Evolutionary conservation across 2,888 invertebrate species (phyloP).

Genomic region (Amaurobius ferox): DNA sequence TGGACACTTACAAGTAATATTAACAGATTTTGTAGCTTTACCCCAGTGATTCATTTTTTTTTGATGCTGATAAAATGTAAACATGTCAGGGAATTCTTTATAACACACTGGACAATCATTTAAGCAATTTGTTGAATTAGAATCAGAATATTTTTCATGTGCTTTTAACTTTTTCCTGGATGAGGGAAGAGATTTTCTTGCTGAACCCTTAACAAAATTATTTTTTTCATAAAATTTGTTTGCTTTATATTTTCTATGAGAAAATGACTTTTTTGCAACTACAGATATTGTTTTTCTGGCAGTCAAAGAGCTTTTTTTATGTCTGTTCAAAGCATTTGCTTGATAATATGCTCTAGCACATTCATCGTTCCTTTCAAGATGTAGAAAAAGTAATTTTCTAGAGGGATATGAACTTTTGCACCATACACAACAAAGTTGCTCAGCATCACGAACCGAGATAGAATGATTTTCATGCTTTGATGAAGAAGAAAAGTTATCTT

Average conservation of each 20-base stretch:
- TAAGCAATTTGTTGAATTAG: not conserved
- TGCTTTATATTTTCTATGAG: not conserved
- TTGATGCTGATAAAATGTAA: conserved; percentile 52
- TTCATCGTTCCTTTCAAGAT: conserved; percentile 20
- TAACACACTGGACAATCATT: conserved; percentile 62
- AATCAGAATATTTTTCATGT: too few species aligned
- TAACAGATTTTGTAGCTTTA: conserved; percentile 51
- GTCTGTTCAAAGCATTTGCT: not conserved
- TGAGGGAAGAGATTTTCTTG: conserved; percentile 31
- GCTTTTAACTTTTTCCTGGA: not conserved
- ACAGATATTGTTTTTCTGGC: conserved; percentile 38
- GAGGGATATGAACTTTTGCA: conserved; percentile 38
- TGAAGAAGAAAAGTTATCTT: not conserved
- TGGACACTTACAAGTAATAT: conserved; percentile 49
- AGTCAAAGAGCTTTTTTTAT: conserved; percentile 7
- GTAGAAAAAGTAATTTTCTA: conserved; percentile 26
- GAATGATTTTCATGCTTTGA: not conserved
- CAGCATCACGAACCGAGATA: not conserved
- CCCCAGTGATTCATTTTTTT: conserved; percentile 64
- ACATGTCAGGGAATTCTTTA: conserved; percentile 43
- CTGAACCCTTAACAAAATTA: conserved; percentile 12
- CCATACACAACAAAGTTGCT: conserved; percentile 6
- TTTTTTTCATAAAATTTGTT: not conserved
- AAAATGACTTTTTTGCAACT: conserved; percentile 47
- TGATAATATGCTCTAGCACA: conserved; percentile 42